Conservation (phyloP, 2,888 invertebrate genomes). For the Eilema depressum region DNA sequence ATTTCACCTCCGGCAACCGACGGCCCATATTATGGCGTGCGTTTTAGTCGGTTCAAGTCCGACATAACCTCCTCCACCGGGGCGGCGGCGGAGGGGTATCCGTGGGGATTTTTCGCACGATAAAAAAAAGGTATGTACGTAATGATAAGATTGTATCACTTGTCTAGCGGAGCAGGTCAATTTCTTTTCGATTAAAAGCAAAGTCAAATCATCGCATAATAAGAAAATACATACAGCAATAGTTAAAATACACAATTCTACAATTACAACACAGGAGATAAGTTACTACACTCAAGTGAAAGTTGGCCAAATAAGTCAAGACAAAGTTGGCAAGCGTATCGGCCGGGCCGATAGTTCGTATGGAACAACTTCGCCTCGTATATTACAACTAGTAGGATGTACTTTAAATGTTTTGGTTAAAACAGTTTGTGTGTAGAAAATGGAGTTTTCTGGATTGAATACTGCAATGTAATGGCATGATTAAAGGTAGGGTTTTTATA, state of each 20-base stretch:
- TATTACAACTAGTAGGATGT: background rate
- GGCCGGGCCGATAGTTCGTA: slow-evolving; percentile 28
- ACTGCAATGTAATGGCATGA: background rate
- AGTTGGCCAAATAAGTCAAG: slow-evolving; percentile 32
- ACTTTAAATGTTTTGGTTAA: slow-evolving; percentile 11
- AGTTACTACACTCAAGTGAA: slow-evolving; percentile 15
- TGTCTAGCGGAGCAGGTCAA: too few species aligned
- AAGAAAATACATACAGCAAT: background rate
- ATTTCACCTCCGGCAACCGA: too few species aligned
- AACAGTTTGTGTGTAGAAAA: background rate
- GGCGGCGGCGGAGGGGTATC: too few species aligned
- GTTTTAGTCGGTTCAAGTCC: too few species aligned
- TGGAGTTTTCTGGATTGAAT: background rate
- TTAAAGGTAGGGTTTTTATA: too few species aligned
- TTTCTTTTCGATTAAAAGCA: background rate
- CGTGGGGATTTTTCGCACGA: too few species aligned
- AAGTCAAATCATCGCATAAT: background rate
- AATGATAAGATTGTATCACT: too few species aligned
- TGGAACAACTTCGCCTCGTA: slow-evolving; percentile 33
- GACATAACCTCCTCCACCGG: too few species aligned
- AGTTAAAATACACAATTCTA: slow-evolving; percentile 32
- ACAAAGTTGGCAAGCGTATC: slow-evolving; percentile 36
- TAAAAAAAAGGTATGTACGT: too few species aligned
- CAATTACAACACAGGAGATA: slow-evolving; percentile 21
- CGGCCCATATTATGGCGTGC: too few species aligned